phyloP scores from a whole-genome alignment of 1,140 invertebrate genomes.

The Arion vulgaris region DNA sequence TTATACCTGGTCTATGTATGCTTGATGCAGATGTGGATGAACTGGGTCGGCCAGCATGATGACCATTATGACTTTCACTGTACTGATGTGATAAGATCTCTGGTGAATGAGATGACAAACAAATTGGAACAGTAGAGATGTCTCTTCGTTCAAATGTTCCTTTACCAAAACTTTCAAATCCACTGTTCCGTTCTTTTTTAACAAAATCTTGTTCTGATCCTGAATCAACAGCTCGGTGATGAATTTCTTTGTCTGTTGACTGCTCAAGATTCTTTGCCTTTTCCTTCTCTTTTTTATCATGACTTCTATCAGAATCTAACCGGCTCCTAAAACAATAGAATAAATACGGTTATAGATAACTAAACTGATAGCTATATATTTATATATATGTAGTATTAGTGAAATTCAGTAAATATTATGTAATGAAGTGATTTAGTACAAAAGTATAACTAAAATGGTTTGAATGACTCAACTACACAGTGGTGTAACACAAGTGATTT shows the following conservation, averaged over 20 bases:
- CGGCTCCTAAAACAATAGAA: background rate
- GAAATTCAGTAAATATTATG: no score
- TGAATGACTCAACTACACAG: no score
- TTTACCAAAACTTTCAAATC: background rate
- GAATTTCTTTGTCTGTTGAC: background rate
- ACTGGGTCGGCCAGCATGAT: background rate
- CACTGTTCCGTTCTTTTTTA: background rate
- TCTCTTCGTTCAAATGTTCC: background rate
- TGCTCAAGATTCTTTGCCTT: background rate
- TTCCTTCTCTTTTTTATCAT: background rate
- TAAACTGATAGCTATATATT: no score
- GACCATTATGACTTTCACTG: conserved; percentile 5
- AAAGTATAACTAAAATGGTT: no score
- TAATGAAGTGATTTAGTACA: no score
- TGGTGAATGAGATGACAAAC: conserved; percentile 8
- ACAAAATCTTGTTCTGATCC: background rate
- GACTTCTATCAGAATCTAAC: background rate
- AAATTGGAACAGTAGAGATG: background rate
- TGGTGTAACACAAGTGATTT: no score
- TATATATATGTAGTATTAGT: no score
- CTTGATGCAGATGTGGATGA: background rate
- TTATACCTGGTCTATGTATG: background rate
- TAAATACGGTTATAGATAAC: no score
- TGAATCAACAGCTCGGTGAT: background rate
- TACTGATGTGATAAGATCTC: background rate